phyloP scores from a whole-genome alignment of 2,113 vertebrate species.

The Atlantisia rogersi region DNA sequence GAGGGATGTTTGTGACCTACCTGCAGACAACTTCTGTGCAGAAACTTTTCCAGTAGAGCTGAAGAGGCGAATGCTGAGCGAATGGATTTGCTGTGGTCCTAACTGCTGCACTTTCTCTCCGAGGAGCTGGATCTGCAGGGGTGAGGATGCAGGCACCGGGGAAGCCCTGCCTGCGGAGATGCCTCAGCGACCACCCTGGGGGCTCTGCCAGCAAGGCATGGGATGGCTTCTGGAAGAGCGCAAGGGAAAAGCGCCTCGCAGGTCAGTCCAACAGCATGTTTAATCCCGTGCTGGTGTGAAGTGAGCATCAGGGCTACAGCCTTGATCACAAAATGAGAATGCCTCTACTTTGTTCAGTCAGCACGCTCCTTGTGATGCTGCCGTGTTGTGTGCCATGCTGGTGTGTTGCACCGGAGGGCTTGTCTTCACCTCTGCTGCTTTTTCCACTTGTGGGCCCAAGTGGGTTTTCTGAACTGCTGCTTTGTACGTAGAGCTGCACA shows the following conservation, averaged over 20 bases:
- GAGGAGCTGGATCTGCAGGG: rapidly evolving
- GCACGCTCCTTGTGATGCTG: rapidly evolving
- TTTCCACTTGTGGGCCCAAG: neutral
- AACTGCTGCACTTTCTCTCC: neutral
- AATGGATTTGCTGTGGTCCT: neutral
- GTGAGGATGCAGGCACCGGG: conserved; percentile 48
- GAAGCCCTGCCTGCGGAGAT: conserved; percentile 73
- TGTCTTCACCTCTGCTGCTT: neutral
- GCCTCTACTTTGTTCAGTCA: neutral
- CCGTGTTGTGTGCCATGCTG: rapidly evolving
- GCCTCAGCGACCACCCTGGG: conserved; percentile 83
- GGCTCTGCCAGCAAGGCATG: conserved; percentile 79
- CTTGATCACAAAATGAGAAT: neutral
- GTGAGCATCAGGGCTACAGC: rapidly evolving
- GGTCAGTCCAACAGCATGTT: conserved; percentile 63
- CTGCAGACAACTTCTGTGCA: conserved; percentile 70
- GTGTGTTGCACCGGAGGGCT: rapidly evolving
- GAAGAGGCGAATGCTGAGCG: neutral
- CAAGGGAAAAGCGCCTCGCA: conserved; percentile 80
- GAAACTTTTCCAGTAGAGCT: neutral
- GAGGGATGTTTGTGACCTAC: conserved; percentile 60
- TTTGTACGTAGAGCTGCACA: neutral
- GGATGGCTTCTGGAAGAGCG: conserved; percentile 83
- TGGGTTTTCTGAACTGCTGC: neutral
- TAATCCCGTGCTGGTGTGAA: neutral